phyloP scores from a whole-genome alignment of 2,888 invertebrate genomes.

The Gonocerus acuteangulatus region DNA sequence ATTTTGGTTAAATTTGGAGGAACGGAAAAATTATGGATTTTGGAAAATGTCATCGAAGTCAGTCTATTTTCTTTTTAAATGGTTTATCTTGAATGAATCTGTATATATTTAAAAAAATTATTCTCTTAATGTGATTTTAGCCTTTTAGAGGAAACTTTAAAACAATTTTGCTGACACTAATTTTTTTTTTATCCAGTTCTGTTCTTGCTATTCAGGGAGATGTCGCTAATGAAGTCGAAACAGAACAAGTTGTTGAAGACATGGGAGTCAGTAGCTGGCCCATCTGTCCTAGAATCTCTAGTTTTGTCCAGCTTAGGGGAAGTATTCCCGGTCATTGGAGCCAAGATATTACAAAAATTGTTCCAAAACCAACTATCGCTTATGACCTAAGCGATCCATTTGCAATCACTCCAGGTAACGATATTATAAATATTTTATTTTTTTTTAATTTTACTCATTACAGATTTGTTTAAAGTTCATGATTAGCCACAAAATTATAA shows the following conservation, averaged over 20 bases:
- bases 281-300: slow-evolving; percentile 64
- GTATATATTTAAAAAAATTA: too few relatives aligned
- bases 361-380: slow-evolving; percentile 92
- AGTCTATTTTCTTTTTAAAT: too few relatives aligned
- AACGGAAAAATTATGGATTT: too few relatives aligned
- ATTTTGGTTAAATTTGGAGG: too few relatives aligned
- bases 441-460: background rate
- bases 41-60: too few relatives aligned
- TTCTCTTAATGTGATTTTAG: too few relatives aligned
- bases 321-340: slow-evolving; percentile 97
- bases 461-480: too few relatives aligned
- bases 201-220: slow-evolving; percentile 57
- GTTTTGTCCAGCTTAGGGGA: slow-evolving; percentile 95
- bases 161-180: too few relatives aligned
- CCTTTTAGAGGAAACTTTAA: too few relatives aligned
- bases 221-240: slow-evolving; percentile 98
- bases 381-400: slow-evolving; percentile 82
- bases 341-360: slow-evolving; percentile 94
- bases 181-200: too few relatives aligned
- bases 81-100: too few relatives aligned
- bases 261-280: slow-evolving; percentile 64
- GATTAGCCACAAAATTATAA: background rate
- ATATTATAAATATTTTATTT: background rate
- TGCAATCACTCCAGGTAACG: slow-evolving; percentile 68
- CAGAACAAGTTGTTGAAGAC: slow-evolving; percentile 91